Percentiles rank a stretch among this genome's conserved stretches.
These are phyloP conservation scores for Montipora capricornis DNA, from an alignment of 64 coral and sea anemone species.

Conservation along the genomic window DNA sequence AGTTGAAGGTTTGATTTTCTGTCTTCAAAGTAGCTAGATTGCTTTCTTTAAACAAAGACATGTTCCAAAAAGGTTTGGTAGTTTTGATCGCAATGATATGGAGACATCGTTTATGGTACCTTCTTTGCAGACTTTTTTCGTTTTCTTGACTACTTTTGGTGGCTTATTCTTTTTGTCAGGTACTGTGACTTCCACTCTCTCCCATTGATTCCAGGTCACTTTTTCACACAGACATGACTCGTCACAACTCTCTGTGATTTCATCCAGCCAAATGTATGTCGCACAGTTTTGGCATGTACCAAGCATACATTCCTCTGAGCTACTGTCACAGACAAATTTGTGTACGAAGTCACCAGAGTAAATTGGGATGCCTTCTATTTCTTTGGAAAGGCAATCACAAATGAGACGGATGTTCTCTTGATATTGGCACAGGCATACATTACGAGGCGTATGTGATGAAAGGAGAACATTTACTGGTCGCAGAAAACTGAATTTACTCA, in stretches of 20 bases:
- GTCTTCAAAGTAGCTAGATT: not conserved
- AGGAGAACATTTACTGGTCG: slow-evolving; percentile 56
- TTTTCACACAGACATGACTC: not conserved
- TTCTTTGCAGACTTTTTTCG: slow-evolving; percentile 67
- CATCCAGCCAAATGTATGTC: slow-evolving; percentile 29
- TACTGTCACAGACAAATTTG: slow-evolving; percentile 47
- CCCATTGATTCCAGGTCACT: slow-evolving; percentile 66
- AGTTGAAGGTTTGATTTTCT: not conserved
- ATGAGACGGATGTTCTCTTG: slow-evolving; percentile 67
- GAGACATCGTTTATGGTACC: slow-evolving; percentile 59
- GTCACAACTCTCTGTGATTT: not conserved
- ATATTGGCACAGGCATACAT: slow-evolving; percentile 71
- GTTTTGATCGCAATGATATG: slow-evolving; percentile 54
- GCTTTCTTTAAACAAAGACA: slow-evolving; percentile 14
- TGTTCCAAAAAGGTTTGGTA: not conserved
- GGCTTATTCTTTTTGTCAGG: not conserved
- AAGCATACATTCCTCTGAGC: slow-evolving; percentile 56
- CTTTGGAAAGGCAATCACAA: slow-evolving; percentile 68
- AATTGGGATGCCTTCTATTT: slow-evolving; percentile 36
- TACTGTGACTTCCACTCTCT: slow-evolving; percentile 21
- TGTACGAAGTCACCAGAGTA: slow-evolving; percentile 56
- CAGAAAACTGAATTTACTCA: slow-evolving; percentile 74
- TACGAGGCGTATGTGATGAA: slow-evolving; percentile 46
- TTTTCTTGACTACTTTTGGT: slow-evolving; percentile 60
- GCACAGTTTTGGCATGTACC: slow-evolving; percentile 66